phyloP scores from a whole-genome alignment of 92 coral and sea anemone genomes.

The Epizoanthus fatuus region DNA sequence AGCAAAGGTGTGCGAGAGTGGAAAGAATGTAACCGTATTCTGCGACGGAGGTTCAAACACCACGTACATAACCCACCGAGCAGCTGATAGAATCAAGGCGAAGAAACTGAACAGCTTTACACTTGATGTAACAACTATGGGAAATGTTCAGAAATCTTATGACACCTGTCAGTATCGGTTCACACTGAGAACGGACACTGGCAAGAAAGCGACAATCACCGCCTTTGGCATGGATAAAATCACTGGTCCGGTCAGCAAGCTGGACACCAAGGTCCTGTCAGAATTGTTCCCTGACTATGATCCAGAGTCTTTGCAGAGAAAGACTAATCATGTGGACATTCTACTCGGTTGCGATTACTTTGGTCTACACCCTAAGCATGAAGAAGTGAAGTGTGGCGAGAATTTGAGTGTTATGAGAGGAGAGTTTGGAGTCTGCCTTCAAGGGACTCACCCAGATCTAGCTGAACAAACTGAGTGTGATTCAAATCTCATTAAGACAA shows the following conservation, averaged over 20 bases:
- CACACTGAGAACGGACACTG: slow-evolving; percentile 54
- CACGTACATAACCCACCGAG: slow-evolving; percentile 70
- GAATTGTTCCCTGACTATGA: slow-evolving; percentile 75
- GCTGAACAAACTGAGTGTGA: slow-evolving; percentile 62
- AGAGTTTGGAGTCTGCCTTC: slow-evolving; percentile 80
- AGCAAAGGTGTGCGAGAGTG: slow-evolving; percentile 62
- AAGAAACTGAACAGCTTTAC: slow-evolving; percentile 38
- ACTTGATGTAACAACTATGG: slow-evolving; percentile 74
- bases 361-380: slow-evolving; percentile 76
- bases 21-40: slow-evolving; percentile 58
- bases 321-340: slow-evolving; percentile 54
- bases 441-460: slow-evolving; percentile 73
- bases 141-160: not conserved
- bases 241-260: slow-evolving; percentile 70
- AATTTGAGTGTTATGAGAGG: slow-evolving; percentile 80
- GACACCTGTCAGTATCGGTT: slow-evolving; percentile 34
- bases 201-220: slow-evolving; percentile 58
- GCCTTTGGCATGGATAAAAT: slow-evolving; percentile 79
- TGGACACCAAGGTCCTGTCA: slow-evolving; percentile 50
- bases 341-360: slow-evolving; percentile 72
- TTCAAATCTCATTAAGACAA: slow-evolving; percentile 66
- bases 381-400: slow-evolving; percentile 67
- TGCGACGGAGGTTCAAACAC: slow-evolving; percentile 75
- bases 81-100: slow-evolving; percentile 64
- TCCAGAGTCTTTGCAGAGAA: slow-evolving; percentile 74